Conservation (phyloP, 30 jellyfish, hydroid and myxozoan species). For the Nemopilema nomurai region DNA sequence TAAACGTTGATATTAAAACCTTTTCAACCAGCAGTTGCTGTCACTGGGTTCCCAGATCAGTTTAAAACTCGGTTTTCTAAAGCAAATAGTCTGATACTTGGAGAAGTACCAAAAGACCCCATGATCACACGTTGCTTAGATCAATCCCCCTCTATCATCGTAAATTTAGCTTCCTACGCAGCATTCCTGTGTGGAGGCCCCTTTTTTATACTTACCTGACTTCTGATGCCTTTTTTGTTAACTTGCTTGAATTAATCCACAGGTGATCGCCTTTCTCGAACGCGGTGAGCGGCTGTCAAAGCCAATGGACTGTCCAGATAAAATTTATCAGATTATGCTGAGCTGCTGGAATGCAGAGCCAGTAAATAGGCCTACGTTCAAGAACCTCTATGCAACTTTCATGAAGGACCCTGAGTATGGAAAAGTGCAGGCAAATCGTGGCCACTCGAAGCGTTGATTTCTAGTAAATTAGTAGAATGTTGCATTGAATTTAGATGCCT, state of each 20-base stretch:
- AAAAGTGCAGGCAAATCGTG: conserved; percentile 36
- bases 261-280: conserved; percentile 87
- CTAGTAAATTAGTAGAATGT: not conserved
- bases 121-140: no score
- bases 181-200: no score
- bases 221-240: not conserved
- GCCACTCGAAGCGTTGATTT: conserved; percentile 11
- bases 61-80: no score
- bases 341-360: conserved; percentile 93
- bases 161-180: no score
- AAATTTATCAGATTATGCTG: conserved; percentile 77
- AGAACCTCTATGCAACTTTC: conserved; percentile 74
- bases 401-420: conserved; percentile 95
- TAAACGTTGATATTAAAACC: no score
- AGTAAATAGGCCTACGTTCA: conserved; percentile 79
- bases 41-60: no score
- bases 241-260: not conserved
- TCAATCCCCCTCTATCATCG: no score
- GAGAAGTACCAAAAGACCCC: no score
- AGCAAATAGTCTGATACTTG: no score
- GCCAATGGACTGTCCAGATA: conserved; percentile 88
- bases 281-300: conserved; percentile 74
- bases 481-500: not conserved
- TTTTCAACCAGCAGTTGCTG: no score
- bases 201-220: no score